phyloP scores from a whole-genome alignment of 2,113 vertebrate genomes.

The Eretmochelys imbricata region DNA sequence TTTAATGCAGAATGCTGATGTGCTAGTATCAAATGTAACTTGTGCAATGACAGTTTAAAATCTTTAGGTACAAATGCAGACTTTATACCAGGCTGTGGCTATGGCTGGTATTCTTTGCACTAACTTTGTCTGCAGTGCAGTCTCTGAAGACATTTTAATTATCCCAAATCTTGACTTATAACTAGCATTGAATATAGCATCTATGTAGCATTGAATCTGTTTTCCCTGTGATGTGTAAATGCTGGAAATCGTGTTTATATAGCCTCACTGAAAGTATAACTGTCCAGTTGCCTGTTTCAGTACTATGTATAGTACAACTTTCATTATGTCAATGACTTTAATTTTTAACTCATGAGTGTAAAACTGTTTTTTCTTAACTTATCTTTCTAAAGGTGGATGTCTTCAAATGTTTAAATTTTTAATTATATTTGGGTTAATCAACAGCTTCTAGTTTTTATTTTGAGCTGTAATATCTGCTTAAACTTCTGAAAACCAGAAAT shows the following conservation, averaged over 20 bases:
- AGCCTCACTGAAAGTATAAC: not conserved
- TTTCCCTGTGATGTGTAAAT: not conserved
- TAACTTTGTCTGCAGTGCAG: rapidly evolving
- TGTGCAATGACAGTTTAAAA: rapidly evolving
- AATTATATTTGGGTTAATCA: not conserved
- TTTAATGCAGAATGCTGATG: rapidly evolving
- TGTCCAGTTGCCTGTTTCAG: not conserved
- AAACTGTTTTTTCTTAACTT: not conserved
- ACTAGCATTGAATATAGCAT: not conserved
- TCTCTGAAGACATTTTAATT: not conserved
- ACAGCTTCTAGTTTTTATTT: slow-evolving; percentile 1
- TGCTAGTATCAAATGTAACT: rapidly evolving
- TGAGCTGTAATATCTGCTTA: not conserved
- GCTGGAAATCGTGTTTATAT: not conserved
- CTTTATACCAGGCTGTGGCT: not conserved
- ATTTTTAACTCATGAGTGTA: not conserved
- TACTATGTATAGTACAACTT: not conserved
- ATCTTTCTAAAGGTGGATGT: not conserved
- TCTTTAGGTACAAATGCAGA: not conserved
- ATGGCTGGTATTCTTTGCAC: not conserved
- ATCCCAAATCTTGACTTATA: not conserved
- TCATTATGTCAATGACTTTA: not conserved
- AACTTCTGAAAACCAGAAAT: not conserved
- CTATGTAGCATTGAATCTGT: not conserved
- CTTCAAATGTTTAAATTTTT: not conserved